A percentile compares a stretch with the other conserved stretches of the same genome.
phyloP scores from a whole-genome alignment of 1,140 invertebrate genomes.

The Drosophila melanogaster region DNA sequence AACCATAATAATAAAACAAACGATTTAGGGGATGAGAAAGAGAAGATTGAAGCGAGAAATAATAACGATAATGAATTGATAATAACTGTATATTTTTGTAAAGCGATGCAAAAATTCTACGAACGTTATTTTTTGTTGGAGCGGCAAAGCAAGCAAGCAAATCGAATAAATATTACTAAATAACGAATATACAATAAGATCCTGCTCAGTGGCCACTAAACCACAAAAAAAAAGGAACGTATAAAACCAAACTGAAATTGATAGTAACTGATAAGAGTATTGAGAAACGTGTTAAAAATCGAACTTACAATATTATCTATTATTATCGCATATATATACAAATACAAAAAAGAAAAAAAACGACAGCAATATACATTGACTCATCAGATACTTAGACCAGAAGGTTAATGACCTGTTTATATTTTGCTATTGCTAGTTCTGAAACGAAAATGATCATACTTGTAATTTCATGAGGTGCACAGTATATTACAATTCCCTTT shows the following conservation, averaged over 20 bases:
- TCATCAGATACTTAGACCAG: constrained; percentile 21
- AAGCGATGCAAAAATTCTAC: constrained; percentile 47
- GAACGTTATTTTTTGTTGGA: constrained; percentile 49
- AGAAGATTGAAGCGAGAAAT: constrained; percentile 18
- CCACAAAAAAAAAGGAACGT: constrained; percentile 13
- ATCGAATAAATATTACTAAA: constrained; percentile 50
- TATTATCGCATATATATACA: constrained; percentile 51
- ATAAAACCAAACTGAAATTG: constrained; percentile 33
- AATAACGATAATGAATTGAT: constrained; percentile 5
- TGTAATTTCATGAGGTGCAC: constrained; percentile 19
- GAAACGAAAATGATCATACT: constrained; percentile 5
- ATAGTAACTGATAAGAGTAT: constrained; percentile 46
- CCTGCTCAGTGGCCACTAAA: constrained; percentile 44
- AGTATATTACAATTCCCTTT: constrained; percentile 8
- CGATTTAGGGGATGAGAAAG: constrained; percentile 22
- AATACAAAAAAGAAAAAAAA: constrained; percentile 28
- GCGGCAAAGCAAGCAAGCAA: constrained; percentile 27
- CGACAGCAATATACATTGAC: constrained; percentile 54
- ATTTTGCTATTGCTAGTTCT: constrained; percentile 20
- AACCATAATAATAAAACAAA: constrained; percentile 26
- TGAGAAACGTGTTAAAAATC: constrained; percentile 41
- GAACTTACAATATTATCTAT: constrained; percentile 45
- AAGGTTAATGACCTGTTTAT: constrained; percentile 23
- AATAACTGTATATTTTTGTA: constrained; percentile 59
- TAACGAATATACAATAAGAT: constrained; percentile 41